Evolutionary conservation across 2,797 vertebrate genomes (phyloP), one percentile per base, ranked within the genome.

Genomic region (Enteromius unitaeniatus): DNA sequence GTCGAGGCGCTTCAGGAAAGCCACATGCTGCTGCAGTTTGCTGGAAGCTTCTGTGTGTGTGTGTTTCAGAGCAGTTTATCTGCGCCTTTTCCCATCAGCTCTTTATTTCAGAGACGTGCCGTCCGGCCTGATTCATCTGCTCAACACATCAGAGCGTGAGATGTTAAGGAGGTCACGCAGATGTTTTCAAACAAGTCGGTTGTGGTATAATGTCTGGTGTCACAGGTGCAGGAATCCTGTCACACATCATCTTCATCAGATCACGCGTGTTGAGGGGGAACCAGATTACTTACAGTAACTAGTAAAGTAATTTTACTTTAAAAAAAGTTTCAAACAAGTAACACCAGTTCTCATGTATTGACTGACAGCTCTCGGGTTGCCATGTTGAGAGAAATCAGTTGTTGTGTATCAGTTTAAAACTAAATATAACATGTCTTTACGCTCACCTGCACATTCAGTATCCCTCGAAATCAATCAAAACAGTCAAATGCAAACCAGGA

Each of bases 1-100:
- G 3, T 55, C 28, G 49, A 75, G 72, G 19, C 11, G 89, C 89
- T 92, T 91, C 90, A 90, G 73, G 86, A 60, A 75, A 75, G 72
- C 31, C 73, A 75, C 49, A 58, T 55, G 51, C 11, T 23, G 19
- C 49, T 19, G 69, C 28, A 19, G 70, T 6, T 73, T 73, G 4
- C 49, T 49, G 4, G 6, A 28, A 19, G 1, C 23, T 28, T 60
- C n/a, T 28, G 23, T 19, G 23, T 70, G 0, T 1, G 40, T 1
- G 42, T 1, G 40, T 23, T 8, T 70, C 14, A 69, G 67, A 69
- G 67, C 67, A 49, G 23, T 73, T 51, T 3, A 1, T 6, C 1
- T 47, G 68, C 26, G 26, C 68, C 23, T 15, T 47, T 70, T 26
- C n/a, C 10, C 40, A 21, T 67, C 31, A 37, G 58, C 58, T 62